phyloP scores from a whole-genome alignment of 2,113 vertebrate species.

The Aegotheles bennettii region DNA sequence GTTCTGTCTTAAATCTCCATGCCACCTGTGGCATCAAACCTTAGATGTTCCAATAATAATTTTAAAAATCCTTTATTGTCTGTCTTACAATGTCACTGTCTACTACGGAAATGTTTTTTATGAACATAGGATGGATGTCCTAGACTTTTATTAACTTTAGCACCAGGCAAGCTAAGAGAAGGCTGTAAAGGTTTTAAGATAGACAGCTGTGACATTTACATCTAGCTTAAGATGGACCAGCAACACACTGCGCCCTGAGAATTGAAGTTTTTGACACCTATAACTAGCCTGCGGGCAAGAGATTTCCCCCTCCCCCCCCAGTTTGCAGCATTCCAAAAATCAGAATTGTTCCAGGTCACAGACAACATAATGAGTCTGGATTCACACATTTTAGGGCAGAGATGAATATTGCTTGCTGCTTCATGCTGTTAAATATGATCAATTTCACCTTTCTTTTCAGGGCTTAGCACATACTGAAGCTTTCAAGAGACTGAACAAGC shows the following conservation, averaged over 20 bases:
- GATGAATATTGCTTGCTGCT: not conserved
- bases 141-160: not conserved
- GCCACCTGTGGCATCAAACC: not conserved
- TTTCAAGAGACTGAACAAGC: not conserved
- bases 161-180: not conserved
- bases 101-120: not conserved
- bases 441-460: constrained; percentile 25
- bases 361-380: not conserved
- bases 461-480: not conserved
- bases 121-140: not conserved
- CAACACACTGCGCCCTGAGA: not conserved
- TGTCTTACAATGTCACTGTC: not conserved
- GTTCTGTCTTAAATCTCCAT: not conserved
- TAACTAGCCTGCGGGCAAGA: not conserved
- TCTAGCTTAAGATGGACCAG: not conserved
- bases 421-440: not conserved
- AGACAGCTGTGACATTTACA: not conserved
- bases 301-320: too few species aligned
- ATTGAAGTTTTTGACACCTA: not conserved
- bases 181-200: not conserved
- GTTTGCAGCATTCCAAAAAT: not conserved
- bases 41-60: not conserved
- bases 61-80: not conserved
- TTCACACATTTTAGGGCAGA: not conserved
- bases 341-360: constrained; percentile 9